A percentile compares a stretch with the other conserved stretches of the same genome.
phyloP scores from a whole-genome alignment of 2,888 invertebrate genomes.

The Lasioglossum marginatum region DNA sequence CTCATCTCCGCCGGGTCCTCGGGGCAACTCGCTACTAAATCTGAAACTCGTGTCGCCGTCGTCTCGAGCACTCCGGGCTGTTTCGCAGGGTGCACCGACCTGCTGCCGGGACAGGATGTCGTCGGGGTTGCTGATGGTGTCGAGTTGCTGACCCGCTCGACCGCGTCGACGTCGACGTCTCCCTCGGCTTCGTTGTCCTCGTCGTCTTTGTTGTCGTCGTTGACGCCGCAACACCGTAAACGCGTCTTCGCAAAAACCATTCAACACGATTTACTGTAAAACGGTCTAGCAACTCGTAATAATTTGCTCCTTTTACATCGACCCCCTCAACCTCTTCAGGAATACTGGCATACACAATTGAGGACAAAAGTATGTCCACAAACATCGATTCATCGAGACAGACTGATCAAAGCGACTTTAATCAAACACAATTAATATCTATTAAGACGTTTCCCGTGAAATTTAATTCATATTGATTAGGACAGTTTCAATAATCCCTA shows the following conservation, averaged over 20 bases:
- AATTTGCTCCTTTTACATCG: not conserved
- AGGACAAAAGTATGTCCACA: no score
- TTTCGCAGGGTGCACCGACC: conserved; percentile 52
- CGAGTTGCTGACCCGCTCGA: conserved; percentile 40
- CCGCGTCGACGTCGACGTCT: conserved; percentile 15
- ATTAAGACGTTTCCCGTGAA: not conserved
- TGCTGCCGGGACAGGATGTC: conserved; percentile 43
- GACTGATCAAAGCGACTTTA: not conserved
- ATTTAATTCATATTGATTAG: not conserved
- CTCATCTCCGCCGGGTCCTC: conserved; percentile 64
- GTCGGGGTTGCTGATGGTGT: conserved; percentile 16
- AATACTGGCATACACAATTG: not conserved
- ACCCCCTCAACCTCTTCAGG: not conserved
- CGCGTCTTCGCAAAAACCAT: conserved; percentile 43
- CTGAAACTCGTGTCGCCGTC: conserved; percentile 64
- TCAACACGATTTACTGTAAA: conserved; percentile 6
- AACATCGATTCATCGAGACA: not conserved
- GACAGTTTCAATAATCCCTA: not conserved
- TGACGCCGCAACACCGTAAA: conserved; percentile 62
- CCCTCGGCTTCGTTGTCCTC: not conserved
- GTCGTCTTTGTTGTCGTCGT: conserved; percentile 13
- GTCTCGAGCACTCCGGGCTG: conserved; percentile 60
- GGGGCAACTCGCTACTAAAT: conserved; percentile 66
- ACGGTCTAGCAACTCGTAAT: not conserved
- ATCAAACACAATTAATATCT: not conserved